Conservation (phyloP, 2,888 invertebrate species). For the Caenorhabditis becei region DNA sequence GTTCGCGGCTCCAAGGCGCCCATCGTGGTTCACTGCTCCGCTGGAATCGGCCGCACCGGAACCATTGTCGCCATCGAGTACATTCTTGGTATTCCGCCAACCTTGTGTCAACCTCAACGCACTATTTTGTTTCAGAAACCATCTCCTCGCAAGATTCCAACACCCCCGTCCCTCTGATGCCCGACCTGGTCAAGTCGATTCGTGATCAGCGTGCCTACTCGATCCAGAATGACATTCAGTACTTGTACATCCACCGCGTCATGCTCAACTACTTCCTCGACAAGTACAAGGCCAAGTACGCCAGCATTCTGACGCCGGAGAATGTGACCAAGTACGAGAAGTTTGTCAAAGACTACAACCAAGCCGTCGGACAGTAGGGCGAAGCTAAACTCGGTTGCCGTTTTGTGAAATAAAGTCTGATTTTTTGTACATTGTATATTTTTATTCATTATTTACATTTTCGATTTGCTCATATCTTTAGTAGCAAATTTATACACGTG, state of each 20-base stretch:
- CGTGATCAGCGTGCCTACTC: conserved; percentile 68
- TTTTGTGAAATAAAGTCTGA: no score
- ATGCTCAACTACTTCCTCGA: conserved; percentile 72
- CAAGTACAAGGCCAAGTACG: conserved; percentile 57
- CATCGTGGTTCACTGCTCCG: conserved; percentile 71
- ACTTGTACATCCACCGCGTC: conserved; percentile 72
- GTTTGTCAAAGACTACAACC: conserved; percentile 45
- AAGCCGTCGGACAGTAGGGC: conserved; percentile 31
- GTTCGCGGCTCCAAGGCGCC: conserved; percentile 67
- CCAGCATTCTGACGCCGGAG: conserved; percentile 18
- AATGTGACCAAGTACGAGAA: conserved; percentile 41
- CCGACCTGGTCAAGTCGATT: conserved; percentile 66
- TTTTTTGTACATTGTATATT: no score
- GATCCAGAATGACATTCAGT: conserved; percentile 73
- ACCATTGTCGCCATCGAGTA: conserved; percentile 72
- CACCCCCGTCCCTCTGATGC: conserved; percentile 48
- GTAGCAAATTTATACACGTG: conserved; percentile 45
- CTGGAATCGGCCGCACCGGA: conserved; percentile 71
- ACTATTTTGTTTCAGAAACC: conserved; percentile 22
- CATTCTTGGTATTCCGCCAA: conserved; percentile 44
- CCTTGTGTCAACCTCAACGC: background rate
- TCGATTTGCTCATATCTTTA: conserved; percentile 29
- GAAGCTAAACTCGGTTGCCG: no score
- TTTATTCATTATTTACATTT: conserved; percentile 27
- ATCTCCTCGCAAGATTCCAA: conserved; percentile 4